phyloP scores from a whole-genome alignment of 2,113 vertebrate species.

The Hippopotamus amphibius region DNA sequence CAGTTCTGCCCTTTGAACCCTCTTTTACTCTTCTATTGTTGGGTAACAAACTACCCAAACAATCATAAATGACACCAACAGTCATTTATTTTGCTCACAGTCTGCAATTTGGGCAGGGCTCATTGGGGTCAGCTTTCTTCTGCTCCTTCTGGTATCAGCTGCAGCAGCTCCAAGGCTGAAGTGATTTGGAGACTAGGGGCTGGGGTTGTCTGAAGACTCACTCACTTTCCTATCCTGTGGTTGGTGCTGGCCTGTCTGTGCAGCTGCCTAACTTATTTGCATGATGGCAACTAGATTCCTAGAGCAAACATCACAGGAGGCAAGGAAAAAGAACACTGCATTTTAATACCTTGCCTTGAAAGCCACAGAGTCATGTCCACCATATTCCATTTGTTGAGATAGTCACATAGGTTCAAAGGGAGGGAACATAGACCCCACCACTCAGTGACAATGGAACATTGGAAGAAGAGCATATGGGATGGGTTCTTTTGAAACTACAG shows the following conservation, averaged over 20 bases:
- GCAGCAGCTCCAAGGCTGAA: not conserved
- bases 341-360: not conserved
- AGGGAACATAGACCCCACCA: not conserved
- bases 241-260: not conserved
- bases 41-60: not conserved
- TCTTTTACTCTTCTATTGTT: not conserved
- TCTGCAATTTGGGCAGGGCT: not conserved
- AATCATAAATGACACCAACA: not conserved
- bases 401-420: not conserved
- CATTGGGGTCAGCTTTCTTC: not conserved
- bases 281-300: not conserved
- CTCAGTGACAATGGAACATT: not conserved
- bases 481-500: not conserved
- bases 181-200: rapidly evolving
- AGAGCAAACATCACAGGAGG: not conserved
- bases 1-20: not conserved
- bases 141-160: not conserved
- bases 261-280: not conserved
- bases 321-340: not conserved
- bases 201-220: not conserved
- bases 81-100: not conserved
- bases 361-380: not conserved
- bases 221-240: not conserved
- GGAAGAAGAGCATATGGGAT: not conserved
- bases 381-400: not conserved